A percentile compares a stretch with the other conserved stretches of the same genome.
These are phyloP conservation scores for Quadriops clusia DNA, from an alignment of 2,888 invertebrate species.

Conservation along the genomic window DNA sequence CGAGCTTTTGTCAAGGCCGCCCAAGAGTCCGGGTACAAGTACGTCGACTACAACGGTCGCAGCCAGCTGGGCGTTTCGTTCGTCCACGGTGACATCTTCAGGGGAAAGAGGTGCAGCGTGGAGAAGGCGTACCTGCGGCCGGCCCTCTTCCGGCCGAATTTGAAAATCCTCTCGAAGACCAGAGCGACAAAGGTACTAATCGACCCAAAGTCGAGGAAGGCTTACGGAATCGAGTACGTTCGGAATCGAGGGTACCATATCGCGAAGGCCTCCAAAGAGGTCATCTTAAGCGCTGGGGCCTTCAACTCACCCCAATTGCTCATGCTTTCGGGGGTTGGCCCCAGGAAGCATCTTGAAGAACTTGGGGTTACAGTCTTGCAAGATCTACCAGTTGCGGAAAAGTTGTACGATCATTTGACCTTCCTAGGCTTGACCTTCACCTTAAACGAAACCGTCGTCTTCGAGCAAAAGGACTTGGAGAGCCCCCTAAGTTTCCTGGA, in stretches of 20 bases:
- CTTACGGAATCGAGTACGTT: conserved; percentile 56
- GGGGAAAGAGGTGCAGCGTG: conserved; percentile 53
- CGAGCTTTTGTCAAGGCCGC: conserved; percentile 50
- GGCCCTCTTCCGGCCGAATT: conserved; percentile 47
- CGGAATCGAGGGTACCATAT: conserved; percentile 5
- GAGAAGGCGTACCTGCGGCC: conserved; percentile 53
- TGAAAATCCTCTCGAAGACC: conserved; percentile 48
- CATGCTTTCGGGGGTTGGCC: conserved; percentile 74
- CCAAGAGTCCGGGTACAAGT: conserved; percentile 49
- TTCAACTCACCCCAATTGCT: conserved; percentile 83
- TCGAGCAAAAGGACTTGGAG: conserved; percentile 22
- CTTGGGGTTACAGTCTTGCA: conserved; percentile 46
- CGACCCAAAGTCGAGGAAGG: conserved; percentile 46
- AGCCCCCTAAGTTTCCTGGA: conserved; percentile 33
- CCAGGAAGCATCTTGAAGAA: conserved; percentile 45
- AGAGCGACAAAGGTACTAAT: conserved; percentile 56
- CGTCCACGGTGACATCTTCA: conserved; percentile 48
- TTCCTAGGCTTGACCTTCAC: conserved; percentile 38
- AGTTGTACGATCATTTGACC: conserved; percentile 50
- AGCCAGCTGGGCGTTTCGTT: conserved; percentile 48
- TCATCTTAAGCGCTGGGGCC: conserved; percentile 76
- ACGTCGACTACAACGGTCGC: conserved; percentile 57
- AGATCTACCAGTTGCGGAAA: conserved; percentile 55
- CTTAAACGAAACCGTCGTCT: conserved; percentile 36
- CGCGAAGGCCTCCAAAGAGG: conserved; percentile 59